Conservation (phyloP, 2,113 vertebrate species). For the Salvelinus namaycush region DNA sequence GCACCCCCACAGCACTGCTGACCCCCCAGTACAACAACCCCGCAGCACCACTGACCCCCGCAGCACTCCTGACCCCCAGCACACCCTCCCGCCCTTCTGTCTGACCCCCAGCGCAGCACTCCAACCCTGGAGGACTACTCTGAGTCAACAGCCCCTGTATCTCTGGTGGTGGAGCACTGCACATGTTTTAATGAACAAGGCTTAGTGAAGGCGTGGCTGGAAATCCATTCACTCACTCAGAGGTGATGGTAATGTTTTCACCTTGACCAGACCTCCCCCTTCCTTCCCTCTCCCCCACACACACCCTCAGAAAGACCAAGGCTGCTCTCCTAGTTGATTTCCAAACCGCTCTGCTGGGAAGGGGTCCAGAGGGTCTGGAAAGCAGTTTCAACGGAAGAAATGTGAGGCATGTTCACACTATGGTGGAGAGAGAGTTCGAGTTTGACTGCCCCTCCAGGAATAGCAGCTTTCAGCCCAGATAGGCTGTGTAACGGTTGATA, state of each 20-base stretch:
- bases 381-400: conserved; percentile 49
- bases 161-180: not conserved
- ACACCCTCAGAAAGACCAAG: not conserved
- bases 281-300: not conserved
- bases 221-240: conserved; percentile 3
- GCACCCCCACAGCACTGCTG: too few species aligned
- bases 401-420: conserved; percentile 30
- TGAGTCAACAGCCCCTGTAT: not conserved
- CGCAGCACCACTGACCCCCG: not conserved
- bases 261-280: conserved; percentile 1
- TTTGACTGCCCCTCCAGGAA: conserved; percentile 43
- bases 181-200: not conserved
- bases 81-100: not conserved
- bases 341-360: conserved; percentile 47
- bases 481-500: conserved; percentile 10
- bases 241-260: conserved; percentile 27
- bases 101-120: not conserved
- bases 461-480: conserved; percentile 19
- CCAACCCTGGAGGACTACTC: not conserved
- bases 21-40: too few species aligned
- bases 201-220: not conserved
- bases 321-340: conserved; percentile 29
- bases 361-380: conserved; percentile 56
- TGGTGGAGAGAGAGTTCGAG: conserved; percentile 2
- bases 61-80: conserved; percentile 26